Conservation (phyloP, 2,113 vertebrate species). For the Hystrix cristata region DNA sequence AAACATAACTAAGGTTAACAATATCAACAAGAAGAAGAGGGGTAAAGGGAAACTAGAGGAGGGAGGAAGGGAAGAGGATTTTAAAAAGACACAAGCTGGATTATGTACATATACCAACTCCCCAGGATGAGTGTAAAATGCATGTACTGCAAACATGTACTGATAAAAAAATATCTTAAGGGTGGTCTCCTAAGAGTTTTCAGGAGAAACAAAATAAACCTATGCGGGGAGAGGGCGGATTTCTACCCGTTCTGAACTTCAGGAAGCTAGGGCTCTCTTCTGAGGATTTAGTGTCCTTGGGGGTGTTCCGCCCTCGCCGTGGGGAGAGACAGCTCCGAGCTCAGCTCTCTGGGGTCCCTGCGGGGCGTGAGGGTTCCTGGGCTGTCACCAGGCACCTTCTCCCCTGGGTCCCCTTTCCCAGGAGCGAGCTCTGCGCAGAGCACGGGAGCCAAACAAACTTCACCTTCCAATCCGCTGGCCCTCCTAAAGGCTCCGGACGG, state of each 20-base stretch:
- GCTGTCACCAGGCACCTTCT: background rate
- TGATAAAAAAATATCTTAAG: background rate
- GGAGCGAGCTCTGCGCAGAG: background rate
- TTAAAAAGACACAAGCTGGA: background rate
- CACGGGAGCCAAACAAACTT: background rate
- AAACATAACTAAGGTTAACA: background rate
- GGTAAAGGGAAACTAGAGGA: background rate
- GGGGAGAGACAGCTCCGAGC: background rate
- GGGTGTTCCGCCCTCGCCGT: fast-evolving
- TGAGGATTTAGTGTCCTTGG: background rate
- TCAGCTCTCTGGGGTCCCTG: background rate
- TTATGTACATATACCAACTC: background rate
- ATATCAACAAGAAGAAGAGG: background rate
- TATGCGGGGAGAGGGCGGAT: background rate
- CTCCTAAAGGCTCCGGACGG: background rate
- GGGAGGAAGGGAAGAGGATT: background rate
- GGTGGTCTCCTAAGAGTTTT: background rate
- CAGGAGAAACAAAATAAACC: background rate
- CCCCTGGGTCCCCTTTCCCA: background rate
- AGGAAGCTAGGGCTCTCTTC: background rate
- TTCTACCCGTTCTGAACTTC: background rate
- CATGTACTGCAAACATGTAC: background rate
- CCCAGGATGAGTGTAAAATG: background rate
- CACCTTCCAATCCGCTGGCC: background rate
- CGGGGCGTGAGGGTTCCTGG: background rate